These are phyloP conservation scores for Caenorhabditis inopinata DNA, from an alignment of 1,140 invertebrate species.

Conservation along the genomic window DNA sequence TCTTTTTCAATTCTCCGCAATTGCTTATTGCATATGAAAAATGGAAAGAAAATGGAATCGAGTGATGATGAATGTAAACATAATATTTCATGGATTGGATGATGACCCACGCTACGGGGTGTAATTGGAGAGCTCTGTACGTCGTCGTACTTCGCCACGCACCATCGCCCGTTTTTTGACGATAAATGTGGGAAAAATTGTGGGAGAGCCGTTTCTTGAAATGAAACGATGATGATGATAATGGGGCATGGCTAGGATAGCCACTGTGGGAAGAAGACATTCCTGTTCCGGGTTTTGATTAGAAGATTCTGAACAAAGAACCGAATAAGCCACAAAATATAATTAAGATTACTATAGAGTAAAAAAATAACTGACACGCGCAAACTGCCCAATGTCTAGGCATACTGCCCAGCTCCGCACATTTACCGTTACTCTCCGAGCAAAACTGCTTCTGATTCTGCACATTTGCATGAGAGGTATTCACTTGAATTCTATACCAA, in stretches of 20 bases:
- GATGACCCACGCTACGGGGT: background rate
- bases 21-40: slow-evolving; percentile 25
- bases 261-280: no score
- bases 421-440: no score
- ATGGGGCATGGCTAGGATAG: background rate
- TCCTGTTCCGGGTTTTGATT: no score
- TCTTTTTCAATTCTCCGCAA: background rate
- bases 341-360: no score
- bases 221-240: background rate
- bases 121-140: slow-evolving; percentile 8
- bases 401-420: no score
- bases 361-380: no score
- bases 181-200: background rate
- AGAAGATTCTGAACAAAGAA: no score
- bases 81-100: slow-evolving; percentile 13
- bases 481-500: no score
- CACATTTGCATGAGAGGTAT: no score
- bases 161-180: background rate
- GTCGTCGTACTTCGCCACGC: background rate
- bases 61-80: slow-evolving; percentile 1
- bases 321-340: no score
- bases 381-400: no score
- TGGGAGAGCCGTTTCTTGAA: background rate
- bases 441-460: no score
- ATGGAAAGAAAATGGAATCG: background rate